Evolutionary conservation across 2,888 invertebrate species (phyloP), one percentile per base, ranked within the genome.

Genomic region (Tanaodytes sp.): DNA sequence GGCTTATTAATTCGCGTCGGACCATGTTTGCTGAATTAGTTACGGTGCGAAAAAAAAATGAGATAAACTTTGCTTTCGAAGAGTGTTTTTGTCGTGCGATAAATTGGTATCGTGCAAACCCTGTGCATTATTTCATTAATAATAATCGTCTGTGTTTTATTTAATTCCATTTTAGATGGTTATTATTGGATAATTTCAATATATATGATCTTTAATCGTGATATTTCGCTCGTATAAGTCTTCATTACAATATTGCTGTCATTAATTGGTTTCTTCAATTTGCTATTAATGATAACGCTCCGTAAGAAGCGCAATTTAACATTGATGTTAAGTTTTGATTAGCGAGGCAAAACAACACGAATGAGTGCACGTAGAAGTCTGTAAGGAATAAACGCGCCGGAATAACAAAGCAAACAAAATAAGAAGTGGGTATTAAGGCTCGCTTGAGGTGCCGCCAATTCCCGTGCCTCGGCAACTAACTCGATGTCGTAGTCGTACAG

Each of bases 1-100:
- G 61, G 70, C 71, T 74, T 74, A 74, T 74, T 74, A 74, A 74
- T 73, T 73, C 66, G 46, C 54, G 68, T 67, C 61, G 58, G 43
- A 69, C 63, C 70, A 51, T 49, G 39, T 48, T 62, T 64, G 63
- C 70, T 65, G 59, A 64, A 73, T 73, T 70, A 57, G 70, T 72
- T 73, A 72, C 66, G 62, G 64, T 46, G 48, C 37, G 33, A 49
- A 40, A 51, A 66, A 72, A 63, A 67, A 36, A 51, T 33, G 6
- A 49, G 52, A 49, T 5, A 23, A 23, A 23, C 23, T n/a, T n/a
- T n/a, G n/a, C n/a, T n/a, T n/a, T n/a, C n/a, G n/a, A n/a, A n/a
- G n/a, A n/a, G n/a, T n/a, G n/a, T n/a, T n/a, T n/a, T n/a, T n/a
- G n/a, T n/a, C n/a, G n/a, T n/a, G n/a, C n/a, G n/a, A n/a, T n/a